Percentiles rank a stretch among this genome's conserved stretches.
Conservation (phyloP, 2,113 vertebrate genomes). For the Junco hyemalis region DNA sequence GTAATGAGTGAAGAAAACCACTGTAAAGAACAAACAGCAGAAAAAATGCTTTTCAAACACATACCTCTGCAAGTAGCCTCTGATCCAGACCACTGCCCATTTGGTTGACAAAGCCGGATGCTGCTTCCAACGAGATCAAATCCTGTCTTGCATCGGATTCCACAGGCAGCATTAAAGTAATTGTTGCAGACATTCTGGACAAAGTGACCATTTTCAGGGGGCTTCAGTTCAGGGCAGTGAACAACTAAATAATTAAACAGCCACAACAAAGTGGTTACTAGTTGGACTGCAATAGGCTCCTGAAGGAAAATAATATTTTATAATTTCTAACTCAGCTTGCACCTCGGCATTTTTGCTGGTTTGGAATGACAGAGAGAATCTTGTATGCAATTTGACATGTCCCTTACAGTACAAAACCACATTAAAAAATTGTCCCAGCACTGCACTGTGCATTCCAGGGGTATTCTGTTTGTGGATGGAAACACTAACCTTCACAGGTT, state of each 20-base stretch:
- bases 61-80: slow-evolving; percentile 87
- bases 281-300: neutral
- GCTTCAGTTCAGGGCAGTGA: slow-evolving; percentile 82
- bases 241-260: slow-evolving; percentile 78
- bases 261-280: neutral
- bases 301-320: neutral
- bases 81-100: slow-evolving; percentile 88
- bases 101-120: slow-evolving; percentile 90
- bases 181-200: slow-evolving; percentile 93
- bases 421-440: neutral
- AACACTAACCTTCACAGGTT: slow-evolving; percentile 83
- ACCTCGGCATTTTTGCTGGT: neutral
- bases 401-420: neutral
- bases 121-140: slow-evolving; percentile 90
- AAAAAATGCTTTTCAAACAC: neutral
- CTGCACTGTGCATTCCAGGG: neutral
- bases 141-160: slow-evolving; percentile 87
- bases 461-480: neutral
- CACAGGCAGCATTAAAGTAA: slow-evolving; percentile 92
- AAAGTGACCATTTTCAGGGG: slow-evolving; percentile 93
- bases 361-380: neutral
- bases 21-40: neutral
- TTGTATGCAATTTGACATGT: neutral
- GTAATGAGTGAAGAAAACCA: neutral
- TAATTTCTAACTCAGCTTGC: neutral